A percentile compares a stretch with the other conserved stretches of the same genome.
Evolutionary conservation across 2,797 vertebrate species (phyloP).

Genomic region (Kryptolebias ocellatus): DNA sequence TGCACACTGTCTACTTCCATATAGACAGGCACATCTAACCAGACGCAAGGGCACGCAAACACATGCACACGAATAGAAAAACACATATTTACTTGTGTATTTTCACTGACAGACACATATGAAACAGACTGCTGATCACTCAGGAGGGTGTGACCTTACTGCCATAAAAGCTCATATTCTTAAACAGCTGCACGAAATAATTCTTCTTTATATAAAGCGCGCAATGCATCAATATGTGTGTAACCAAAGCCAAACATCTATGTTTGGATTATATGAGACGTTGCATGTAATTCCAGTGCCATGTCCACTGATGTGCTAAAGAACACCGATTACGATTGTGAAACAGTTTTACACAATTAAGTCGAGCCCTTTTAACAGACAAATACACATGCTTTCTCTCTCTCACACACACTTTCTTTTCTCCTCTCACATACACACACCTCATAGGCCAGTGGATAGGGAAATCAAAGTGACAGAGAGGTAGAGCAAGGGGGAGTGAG

Average conservation of each 20-base stretch:
- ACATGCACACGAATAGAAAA: slow-evolving; percentile 32
- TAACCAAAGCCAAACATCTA: slow-evolving; percentile 35
- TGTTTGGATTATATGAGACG: slow-evolving; percentile 52
- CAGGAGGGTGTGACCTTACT: slow-evolving; percentile 5
- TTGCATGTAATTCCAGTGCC: slow-evolving; percentile 60
- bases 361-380: slow-evolving; percentile 69
- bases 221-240: slow-evolving; percentile 34
- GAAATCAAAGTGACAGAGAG: slow-evolving; percentile 85
- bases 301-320: slow-evolving; percentile 60
- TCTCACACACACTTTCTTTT: slow-evolving; percentile 15
- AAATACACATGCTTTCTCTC: slow-evolving; percentile 44
- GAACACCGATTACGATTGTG: slow-evolving; percentile 67
- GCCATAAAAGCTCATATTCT: slow-evolving; percentile 26
- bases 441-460: slow-evolving; percentile 83
- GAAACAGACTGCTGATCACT: slow-evolving; percentile 32
- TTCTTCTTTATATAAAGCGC: slow-evolving; percentile 39
- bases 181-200: slow-evolving; percentile 45
- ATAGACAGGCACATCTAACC: slow-evolving; percentile 73
- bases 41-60: slow-evolving; percentile 59
- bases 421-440: slow-evolving; percentile 51
- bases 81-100: slow-evolving; percentile 41
- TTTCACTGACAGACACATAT: slow-evolving; percentile 9
- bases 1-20: slow-evolving; percentile 84
- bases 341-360: slow-evolving; percentile 77
- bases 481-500: slow-evolving; percentile 75